phyloP scores from a whole-genome alignment of 2,888 invertebrate species.

The Euspilapteryx auroguttella region DNA sequence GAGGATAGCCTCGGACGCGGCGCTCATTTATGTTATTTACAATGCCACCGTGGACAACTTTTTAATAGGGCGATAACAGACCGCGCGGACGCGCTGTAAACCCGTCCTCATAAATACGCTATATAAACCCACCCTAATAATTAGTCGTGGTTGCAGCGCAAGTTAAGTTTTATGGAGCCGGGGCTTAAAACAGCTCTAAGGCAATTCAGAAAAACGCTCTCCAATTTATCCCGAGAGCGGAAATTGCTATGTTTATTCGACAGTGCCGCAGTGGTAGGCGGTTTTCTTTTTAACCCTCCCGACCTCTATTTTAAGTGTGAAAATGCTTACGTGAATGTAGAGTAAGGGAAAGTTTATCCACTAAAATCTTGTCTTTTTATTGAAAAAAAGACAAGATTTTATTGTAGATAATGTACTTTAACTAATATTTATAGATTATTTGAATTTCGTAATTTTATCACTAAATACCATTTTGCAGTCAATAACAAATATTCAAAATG shows the following conservation, averaged over 20 bases:
- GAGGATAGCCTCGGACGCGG: slow-evolving; percentile 13
- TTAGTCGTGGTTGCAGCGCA: slow-evolving; percentile 54
- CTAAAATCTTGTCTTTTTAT: no score
- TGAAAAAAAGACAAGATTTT: no score
- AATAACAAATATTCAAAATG: no score
- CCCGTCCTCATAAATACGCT: slow-evolving; percentile 57
- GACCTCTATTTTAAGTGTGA: no score
- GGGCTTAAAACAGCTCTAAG: slow-evolving; percentile 30
- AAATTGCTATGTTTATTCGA: slow-evolving; percentile 51
- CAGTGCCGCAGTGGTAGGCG: no score
- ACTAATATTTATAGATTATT: slow-evolving; percentile 51
- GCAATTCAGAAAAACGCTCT: slow-evolving; percentile 43
- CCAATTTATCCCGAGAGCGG: slow-evolving; percentile 49
- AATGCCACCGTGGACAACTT: slow-evolving; percentile 52
- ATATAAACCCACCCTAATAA: slow-evolving; percentile 61
- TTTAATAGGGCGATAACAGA: slow-evolving; percentile 58
- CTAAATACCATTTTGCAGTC: no score
- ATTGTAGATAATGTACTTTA: no score
- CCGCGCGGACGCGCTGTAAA: slow-evolving; percentile 51
- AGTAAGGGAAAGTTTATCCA: no score
- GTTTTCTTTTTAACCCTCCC: no score
- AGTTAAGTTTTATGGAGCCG: slow-evolving; percentile 54
- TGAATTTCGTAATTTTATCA: slow-evolving; percentile 36
- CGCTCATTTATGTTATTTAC: slow-evolving; percentile 47
- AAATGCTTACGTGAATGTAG: no score